Base-by-base conservation (phyloP, 2,113 vertebrate genomes). In the Seriola rivoliana region DNA sequence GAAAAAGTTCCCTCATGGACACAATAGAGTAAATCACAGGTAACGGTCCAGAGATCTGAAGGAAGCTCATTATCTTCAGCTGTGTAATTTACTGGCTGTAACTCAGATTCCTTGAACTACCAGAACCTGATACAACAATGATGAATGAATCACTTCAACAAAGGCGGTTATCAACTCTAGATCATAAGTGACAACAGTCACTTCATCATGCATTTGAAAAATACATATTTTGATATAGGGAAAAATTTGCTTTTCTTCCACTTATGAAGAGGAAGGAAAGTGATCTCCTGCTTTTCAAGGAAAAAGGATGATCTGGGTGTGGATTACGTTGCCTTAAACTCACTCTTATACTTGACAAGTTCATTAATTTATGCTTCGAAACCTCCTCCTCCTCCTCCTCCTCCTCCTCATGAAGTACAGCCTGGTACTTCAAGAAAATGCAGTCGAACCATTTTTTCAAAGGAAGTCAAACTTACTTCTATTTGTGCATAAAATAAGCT, bases 321-420 rank as follows among this genome's bases (percentile, higher is more conserved):
- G 54, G 38, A 73, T 23, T 58, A n/a, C 9, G 29, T 17, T 14
- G 58, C 59, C 64, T 52, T 68, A 38, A 68, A 42, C 54, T 74
- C 62, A 52, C 29, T 38, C 23, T 62, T 8, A 70, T 42, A 46
- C 25, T 40, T 40, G 55, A 74, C 52, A 75, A 68, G 21, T 58
- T 89, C 34, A 65, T 64, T 23, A 64, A 60, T 76, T 66, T 29
- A 60, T 12, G 11, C 64, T 74, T 42, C n/a, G 38, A 34, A 79
- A 29, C 21, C 21, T 72, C 36, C 60, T 16, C 44, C 38, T 50
- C 36, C 21, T 72, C 36, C 60, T 16, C 44, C 38, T 50, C 36
- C 46, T 52, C 17, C 21, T 71, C 40, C 34, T 78, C 34, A 52
- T 78, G 8, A 59, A 8, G 8, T 19, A 62, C 2, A 54, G 77